Evolutionary conservation across 1,140 invertebrate genomes (phyloP).

Genomic region (Bombus breviceps): DNA sequence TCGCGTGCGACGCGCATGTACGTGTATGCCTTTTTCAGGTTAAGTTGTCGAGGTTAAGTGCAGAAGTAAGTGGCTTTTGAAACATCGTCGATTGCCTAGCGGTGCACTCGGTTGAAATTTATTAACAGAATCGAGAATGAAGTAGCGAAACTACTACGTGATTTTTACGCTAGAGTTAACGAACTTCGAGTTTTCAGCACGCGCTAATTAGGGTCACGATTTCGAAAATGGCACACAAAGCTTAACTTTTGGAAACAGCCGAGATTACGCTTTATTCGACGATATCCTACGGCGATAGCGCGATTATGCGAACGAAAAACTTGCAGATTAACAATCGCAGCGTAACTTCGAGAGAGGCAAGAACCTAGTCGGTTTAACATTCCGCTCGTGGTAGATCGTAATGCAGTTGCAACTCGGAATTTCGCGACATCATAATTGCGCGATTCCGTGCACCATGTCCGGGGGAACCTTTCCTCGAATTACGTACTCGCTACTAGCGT

Average conservation of each 20-base stretch:
- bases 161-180: neutral
- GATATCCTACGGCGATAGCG: neutral
- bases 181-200: neutral
- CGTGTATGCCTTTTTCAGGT: neutral
- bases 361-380: neutral
- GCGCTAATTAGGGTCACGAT: neutral
- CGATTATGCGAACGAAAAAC: neutral
- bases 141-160: neutral
- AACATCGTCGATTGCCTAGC: neutral
- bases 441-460: neutral
- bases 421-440: conserved; percentile 1
- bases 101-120: neutral
- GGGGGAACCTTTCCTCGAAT: neutral
- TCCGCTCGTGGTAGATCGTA: too few species aligned
- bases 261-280: neutral
- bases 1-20: neutral
- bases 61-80: neutral
- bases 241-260: neutral
- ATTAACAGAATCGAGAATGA: neutral
- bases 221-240: neutral
- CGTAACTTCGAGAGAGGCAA: neutral
- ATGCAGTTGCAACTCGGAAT: neutral
- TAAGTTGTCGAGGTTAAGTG: neutral
- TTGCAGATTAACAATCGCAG: neutral
- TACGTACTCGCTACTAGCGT: neutral